These are phyloP conservation scores for Eupithecia subumbrata DNA, from an alignment of 2,888 invertebrate species.

Conservation along the genomic window DNA sequence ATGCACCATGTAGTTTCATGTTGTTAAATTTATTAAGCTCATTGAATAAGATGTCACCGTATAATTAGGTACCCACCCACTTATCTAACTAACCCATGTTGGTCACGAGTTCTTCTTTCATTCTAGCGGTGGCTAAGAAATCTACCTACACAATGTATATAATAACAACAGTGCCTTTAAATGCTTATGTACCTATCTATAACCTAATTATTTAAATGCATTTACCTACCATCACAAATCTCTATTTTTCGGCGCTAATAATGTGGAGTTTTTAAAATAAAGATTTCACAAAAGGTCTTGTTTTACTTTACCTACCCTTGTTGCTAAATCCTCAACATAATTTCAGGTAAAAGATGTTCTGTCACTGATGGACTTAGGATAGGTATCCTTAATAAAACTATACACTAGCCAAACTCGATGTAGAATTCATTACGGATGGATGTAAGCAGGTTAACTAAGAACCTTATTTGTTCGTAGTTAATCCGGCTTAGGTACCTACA, in stretches of 20 bases:
- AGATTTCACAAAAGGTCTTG: slow-evolving; percentile 33
- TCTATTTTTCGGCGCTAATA: slow-evolving; percentile 34
- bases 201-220: slow-evolving; percentile 33
- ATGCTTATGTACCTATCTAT: too few species aligned
- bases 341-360: not conserved
- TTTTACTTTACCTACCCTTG: slow-evolving; percentile 19
- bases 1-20: not conserved
- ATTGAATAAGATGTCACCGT: not conserved
- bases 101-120: not conserved
- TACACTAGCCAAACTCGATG: not conserved
- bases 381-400: not conserved
- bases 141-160: slow-evolving; percentile 10
- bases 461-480: too few species aligned
- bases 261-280: slow-evolving; percentile 45
- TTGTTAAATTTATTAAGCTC: not conserved
- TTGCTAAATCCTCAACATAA: not conserved
- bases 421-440: too few species aligned
- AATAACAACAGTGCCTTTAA: slow-evolving; percentile 28
- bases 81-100: not conserved
- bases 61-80: not conserved
- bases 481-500: too few species aligned
- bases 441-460: too few species aligned
- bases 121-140: not conserved
- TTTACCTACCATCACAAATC: slow-evolving; percentile 30
- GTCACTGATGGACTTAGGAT: not conserved